Evolutionary conservation across 2,113 vertebrate species (phyloP), one percentile per base, ranked within the genome.

Genomic region (Antechinus stuartii): DNA sequence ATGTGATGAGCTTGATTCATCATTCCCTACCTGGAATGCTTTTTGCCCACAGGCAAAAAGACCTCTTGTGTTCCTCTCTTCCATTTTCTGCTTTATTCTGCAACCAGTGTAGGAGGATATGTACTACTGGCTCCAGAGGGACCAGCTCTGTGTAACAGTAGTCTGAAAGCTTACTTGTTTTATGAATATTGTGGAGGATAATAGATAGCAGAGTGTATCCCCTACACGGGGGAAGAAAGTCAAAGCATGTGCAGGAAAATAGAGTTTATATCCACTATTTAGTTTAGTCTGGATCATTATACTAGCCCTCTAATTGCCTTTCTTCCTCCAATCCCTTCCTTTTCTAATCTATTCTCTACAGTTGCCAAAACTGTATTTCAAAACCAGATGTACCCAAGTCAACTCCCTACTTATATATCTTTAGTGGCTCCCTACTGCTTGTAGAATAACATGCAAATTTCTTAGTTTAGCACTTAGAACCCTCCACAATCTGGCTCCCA

Each of bases 31-130:
- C 47, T 76, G 26, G 10, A 24, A 61, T 89, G 50, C 0, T 19
- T 97, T 95, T 94, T 54, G 56, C 19, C 68, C n/a, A 42, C 68
- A 84, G 35, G 68, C 68, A 84, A 84, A 84, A 97, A 95, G 50
- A 4, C 1, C 90, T 89, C 76, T 95, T 93, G 91, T 57, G 19
- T 90, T 90, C 89, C 23, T 0, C 25, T 9, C 14, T 14, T 8
- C 95, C 50, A 26, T 35, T 47, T 92, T 35, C 8, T 23, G 42
- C 52, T 89, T 91, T n/a, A 46, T 53, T 94, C 54, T 52, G 89
- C 56, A 92, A 42, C 26, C 19, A 92, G n/a, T 22, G n/a, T 84
- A 92, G 50, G 50, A 92, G 92, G 96, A 55, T 30, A 42, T 54
- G 19, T 47, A 84, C 68, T 92, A 61, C 54, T 95, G 42, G 22